Evolutionary conservation across 2,888 invertebrate species (phyloP), one percentile per base, ranked within the genome.

Genomic region (Nymphalis urticae): DNA sequence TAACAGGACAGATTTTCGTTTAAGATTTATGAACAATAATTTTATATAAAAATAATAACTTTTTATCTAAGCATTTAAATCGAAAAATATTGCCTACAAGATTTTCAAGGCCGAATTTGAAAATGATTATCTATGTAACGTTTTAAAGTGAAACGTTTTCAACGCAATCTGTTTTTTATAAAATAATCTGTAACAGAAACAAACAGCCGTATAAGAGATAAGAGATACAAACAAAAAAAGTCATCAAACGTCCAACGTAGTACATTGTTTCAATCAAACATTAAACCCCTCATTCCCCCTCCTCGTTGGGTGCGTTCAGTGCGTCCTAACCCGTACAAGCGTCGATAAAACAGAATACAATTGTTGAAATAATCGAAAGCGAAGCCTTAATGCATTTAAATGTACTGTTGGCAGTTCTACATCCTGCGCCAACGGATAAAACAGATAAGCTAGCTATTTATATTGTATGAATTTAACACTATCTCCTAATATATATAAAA

Each of bases 301-400:
- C n/a, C 58, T n/a, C 19, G 8, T n/a, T n/a, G 17, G 50, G 17
- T 19, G 50, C 50, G 42, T 42, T 13, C 10, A 36, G 19, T n/a
- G 36, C 58, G 58, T 36, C 50, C 56, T 68, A 58, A 60, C 62
- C 62, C 64, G 51, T 60, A 58, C 72, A 70, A 74, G 76, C 70
- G 71, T 54, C 74, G 72, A 77, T 80, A 79, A 82, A 81, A 77
- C 75, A 75, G 74, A 72, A 73, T 76, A 76, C 73, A 76, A 73
- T 72, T 75, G 72, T 67, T 70, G 76, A 78, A 80, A 80, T 82
- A 82, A 82, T 80, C 80, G 80, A 79, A 76, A 78, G 76, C 32
- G 76, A 77, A 72, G 75, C 75, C 77, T 79, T 81, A 82, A 84
- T 83, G 83, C 82, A 82, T 83, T 81, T 82, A 81, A 82, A 82